Conservation (phyloP, 2,797 vertebrate species). For the Lindbergichthys nudifrons region DNA sequence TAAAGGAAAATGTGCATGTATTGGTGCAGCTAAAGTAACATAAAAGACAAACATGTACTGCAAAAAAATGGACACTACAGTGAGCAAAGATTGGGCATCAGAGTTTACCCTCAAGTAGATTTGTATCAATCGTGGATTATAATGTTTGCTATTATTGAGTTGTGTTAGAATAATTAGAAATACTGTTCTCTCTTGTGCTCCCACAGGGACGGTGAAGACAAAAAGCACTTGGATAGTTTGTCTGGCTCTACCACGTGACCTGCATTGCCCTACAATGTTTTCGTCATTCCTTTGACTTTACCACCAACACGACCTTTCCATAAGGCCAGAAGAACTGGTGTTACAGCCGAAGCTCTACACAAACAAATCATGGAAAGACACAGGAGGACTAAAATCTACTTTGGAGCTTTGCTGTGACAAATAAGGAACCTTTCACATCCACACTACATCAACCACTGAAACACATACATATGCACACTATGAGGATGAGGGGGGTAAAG, state of each 20-base stretch:
- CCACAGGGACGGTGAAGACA: constrained; percentile 50
- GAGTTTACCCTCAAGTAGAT: background rate
- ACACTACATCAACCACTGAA: constrained; percentile 68
- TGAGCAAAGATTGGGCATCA: background rate
- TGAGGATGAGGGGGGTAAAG: constrained; percentile 11
- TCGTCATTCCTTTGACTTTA: constrained; percentile 59
- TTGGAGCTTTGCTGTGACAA: constrained; percentile 33
- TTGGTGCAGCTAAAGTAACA: background rate
- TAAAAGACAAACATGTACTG: background rate
- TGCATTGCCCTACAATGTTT: constrained; percentile 53
- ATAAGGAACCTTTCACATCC: constrained; percentile 44
- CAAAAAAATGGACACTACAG: background rate
- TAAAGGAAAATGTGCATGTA: background rate
- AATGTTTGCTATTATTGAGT: background rate
- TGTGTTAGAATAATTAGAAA: background rate
- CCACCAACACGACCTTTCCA: constrained; percentile 46
- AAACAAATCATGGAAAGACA: constrained; percentile 20
- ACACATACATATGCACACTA: constrained; percentile 45
- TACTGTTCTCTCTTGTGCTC: constrained; percentile 12
- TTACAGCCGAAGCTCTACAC: constrained; percentile 31
- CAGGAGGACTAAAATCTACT: constrained; percentile 22
- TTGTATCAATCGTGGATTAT: background rate
- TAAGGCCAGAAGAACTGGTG: constrained; percentile 47
- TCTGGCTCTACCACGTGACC: constrained; percentile 54
- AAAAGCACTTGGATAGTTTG: constrained; percentile 44